These are phyloP conservation scores for Cuculus canorus DNA, from an alignment of 2,797 vertebrate species.

Conservation along the genomic window DNA sequence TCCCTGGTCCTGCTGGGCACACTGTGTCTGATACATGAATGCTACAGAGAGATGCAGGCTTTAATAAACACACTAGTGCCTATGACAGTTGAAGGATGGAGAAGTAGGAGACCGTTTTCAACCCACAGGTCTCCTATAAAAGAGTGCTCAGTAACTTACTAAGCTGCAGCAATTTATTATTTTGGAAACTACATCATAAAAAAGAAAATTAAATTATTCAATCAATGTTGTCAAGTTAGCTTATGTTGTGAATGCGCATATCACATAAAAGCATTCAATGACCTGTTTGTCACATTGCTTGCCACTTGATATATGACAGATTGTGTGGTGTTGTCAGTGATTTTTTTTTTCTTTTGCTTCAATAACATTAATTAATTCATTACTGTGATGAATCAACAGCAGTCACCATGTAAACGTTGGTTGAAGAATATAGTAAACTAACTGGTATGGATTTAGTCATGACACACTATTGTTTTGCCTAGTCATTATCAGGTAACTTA, in stretches of 20 bases:
- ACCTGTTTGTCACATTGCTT: conserved; percentile 62
- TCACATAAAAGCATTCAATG: conserved; percentile 52
- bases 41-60: conserved; percentile 1
- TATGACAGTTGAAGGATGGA: conserved; percentile 61
- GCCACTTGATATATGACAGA: conserved; percentile 33
- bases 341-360: conserved; percentile 27
- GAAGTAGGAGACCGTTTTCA: conserved; percentile 48
- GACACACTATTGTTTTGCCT: background rate
- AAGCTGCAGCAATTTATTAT: conserved; percentile 69
- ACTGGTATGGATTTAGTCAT: background rate
- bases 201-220: conserved; percentile 74
- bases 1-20: too few relatives aligned
- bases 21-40: too few relatives aligned
- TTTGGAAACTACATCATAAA: conserved; percentile 68
- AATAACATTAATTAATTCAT: conserved; percentile 65
- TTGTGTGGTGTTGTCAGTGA: too few relatives aligned
- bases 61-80: conserved; percentile 50
- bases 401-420: background rate
- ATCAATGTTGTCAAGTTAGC: conserved; percentile 62
- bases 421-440: conserved; percentile 39
- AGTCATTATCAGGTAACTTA: background rate
- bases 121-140: conserved; percentile 45
- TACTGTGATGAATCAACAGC: conserved; percentile 19
- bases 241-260: conserved; percentile 61
- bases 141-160: conserved; percentile 59